Percentiles rank a stretch among this genome's conserved stretches.
phyloP scores from a whole-genome alignment of 2,113 vertebrate genomes.

The Phalacrocorax carbo region DNA sequence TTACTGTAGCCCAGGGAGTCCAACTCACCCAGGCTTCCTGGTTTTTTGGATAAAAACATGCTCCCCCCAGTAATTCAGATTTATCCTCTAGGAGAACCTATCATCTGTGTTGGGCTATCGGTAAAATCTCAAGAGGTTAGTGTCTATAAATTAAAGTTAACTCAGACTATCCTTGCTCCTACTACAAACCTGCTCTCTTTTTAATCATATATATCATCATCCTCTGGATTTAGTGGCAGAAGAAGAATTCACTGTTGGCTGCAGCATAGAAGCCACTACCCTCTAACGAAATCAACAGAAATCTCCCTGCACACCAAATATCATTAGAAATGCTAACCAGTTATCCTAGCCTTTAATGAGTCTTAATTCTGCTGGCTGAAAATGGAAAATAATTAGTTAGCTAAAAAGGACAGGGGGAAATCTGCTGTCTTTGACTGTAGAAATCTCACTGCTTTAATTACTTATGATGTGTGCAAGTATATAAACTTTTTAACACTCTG shows the following conservation, averaged over 20 bases:
- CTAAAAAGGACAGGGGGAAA: not conserved
- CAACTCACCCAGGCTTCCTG: accelerated
- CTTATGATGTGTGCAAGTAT: not conserved
- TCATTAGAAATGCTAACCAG: not conserved
- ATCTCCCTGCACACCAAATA: not conserved
- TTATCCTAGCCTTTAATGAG: not conserved
- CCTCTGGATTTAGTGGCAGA: not conserved
- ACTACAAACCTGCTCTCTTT: not conserved
- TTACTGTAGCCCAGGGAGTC: not conserved
- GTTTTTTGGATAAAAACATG: not conserved
- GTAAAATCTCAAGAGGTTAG: not conserved
- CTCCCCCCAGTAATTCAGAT: not conserved
- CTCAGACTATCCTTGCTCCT: not conserved
- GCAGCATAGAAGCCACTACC: not conserved
- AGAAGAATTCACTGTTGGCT: not conserved
- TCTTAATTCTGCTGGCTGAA: not conserved
- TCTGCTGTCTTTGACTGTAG: not conserved
- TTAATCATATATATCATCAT: not conserved
- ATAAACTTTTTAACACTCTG: not conserved
- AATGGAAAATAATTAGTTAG: constrained; percentile 28
- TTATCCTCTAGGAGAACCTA: not conserved
- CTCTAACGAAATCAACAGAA: not conserved
- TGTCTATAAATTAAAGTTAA: not conserved
- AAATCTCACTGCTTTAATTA: not conserved
- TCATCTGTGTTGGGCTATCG: not conserved